Evolutionary conservation across 2,888 invertebrate species (phyloP).

Genomic region (Lutraria lutraria): DNA sequence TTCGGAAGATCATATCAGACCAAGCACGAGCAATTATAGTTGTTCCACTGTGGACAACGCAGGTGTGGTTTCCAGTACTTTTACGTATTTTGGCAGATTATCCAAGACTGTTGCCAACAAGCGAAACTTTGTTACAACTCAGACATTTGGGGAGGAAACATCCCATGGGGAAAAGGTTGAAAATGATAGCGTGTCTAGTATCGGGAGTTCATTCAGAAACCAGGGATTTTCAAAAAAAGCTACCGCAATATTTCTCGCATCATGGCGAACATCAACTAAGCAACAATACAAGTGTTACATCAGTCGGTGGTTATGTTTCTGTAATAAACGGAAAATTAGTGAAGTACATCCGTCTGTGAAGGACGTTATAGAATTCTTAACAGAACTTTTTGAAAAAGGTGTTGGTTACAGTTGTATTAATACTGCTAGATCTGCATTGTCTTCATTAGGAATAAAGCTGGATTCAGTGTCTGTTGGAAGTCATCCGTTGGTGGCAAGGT

Average conservation of each 20-base stretch:
- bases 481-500: not conserved
- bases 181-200: not conserved
- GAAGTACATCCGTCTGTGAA: not conserved
- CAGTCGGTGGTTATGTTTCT: not conserved
- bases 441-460: not conserved
- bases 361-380: too few species aligned
- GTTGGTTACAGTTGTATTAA: not conserved
- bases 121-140: not conserved
- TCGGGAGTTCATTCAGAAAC: too few species aligned
- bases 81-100: not conserved
- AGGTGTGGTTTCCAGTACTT: constrained; percentile 18
- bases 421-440: not conserved
- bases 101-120: not conserved
- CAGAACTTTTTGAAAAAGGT: not conserved
- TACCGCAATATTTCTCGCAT: not conserved
- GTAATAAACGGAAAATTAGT: not conserved
- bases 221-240: not conserved
- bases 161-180: not conserved
- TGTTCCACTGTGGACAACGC: constrained; percentile 31
- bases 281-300: not conserved
- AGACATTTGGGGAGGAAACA: not conserved
- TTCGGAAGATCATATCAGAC: constrained; percentile 21
- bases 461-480: not conserved
- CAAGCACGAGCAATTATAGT: constrained; percentile 20
- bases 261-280: not conserved